phyloP scores from a whole-genome alignment of 2,113 vertebrate genomes.

The Nibea albiflora region DNA sequence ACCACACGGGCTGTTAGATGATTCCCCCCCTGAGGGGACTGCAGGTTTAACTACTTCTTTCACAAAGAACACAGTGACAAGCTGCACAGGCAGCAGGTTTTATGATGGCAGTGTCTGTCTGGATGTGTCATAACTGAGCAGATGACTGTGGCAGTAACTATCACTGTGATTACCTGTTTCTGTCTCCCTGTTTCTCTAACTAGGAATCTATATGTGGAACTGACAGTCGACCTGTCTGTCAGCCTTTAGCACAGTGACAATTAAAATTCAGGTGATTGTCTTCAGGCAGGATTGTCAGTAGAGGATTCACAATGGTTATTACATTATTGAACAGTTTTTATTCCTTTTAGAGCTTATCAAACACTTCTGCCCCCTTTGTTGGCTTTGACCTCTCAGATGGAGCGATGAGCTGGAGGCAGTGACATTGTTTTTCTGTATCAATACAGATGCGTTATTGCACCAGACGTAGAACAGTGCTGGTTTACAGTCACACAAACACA shows the following conservation, averaged over 20 bases:
- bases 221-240: slow-evolving; percentile 31
- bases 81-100: slow-evolving; percentile 48
- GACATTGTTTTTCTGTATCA: slow-evolving; percentile 51
- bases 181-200: slow-evolving; percentile 17
- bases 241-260: slow-evolving; percentile 22
- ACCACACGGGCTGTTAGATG: slow-evolving; percentile 12
- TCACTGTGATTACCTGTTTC: slow-evolving; percentile 11
- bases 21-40: slow-evolving; percentile 37
- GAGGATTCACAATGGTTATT: slow-evolving; percentile 52
- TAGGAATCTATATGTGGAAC: slow-evolving; percentile 9
- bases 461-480: slow-evolving; percentile 76
- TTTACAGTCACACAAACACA: slow-evolving; percentile 51
- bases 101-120: slow-evolving; percentile 52
- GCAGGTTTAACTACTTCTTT: slow-evolving; percentile 59
- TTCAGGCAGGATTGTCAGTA: slow-evolving; percentile 74
- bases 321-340: slow-evolving; percentile 46
- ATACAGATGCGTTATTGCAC: slow-evolving; percentile 81
- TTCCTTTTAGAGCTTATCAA: slow-evolving; percentile 56
- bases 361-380: neutral
- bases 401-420: slow-evolving; percentile 44
- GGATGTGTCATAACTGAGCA: slow-evolving; percentile 38
- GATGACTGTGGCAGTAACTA: slow-evolving; percentile 38
- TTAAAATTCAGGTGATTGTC: slow-evolving; percentile 68
- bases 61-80: slow-evolving; percentile 50
- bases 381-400: slow-evolving; percentile 26